Percentiles rank a stretch among this genome's conserved stretches.
These are phyloP conservation scores for Mycalesis mineus DNA, from an alignment of 2,888 invertebrate genomes.

Conservation along the genomic window DNA sequence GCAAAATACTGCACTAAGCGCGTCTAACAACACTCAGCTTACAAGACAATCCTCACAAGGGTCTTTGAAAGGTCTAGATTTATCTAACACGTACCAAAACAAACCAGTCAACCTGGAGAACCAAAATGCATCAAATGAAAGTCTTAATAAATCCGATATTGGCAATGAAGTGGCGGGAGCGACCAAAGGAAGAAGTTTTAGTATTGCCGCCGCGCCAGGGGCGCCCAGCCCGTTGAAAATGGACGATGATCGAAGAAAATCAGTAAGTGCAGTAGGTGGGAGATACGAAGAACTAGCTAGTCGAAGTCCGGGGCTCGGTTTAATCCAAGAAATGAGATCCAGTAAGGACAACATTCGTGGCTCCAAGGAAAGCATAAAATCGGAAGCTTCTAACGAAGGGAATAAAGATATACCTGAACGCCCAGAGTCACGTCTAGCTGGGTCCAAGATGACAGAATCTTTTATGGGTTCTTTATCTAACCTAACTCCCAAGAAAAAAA, in stretches of 20 bases:
- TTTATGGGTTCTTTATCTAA: constrained; percentile 65
- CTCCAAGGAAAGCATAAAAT: constrained; percentile 64
- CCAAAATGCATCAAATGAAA: constrained; percentile 53
- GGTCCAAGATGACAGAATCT: constrained; percentile 72
- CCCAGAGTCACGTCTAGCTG: constrained; percentile 67
- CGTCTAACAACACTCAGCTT: constrained; percentile 42
- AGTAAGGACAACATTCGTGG: constrained; percentile 65
- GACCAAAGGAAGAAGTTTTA: constrained; percentile 74
- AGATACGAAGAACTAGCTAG: constrained; percentile 57
- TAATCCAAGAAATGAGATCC: constrained; percentile 70
- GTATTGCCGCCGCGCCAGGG: constrained; percentile 72
- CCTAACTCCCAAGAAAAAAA: constrained; percentile 52
- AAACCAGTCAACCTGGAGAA: constrained; percentile 72
- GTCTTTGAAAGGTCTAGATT: constrained; percentile 58
- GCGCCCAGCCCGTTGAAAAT: constrained; percentile 63
- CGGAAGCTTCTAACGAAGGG: constrained; percentile 55
- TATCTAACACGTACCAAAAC: constrained; percentile 48
- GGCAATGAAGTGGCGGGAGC: constrained; percentile 60
- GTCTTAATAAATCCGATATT: constrained; percentile 59
- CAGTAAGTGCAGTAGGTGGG: constrained; percentile 69
- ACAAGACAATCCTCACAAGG: constrained; percentile 68
- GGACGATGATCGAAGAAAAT: constrained; percentile 74
- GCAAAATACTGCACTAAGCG: constrained; percentile 43
- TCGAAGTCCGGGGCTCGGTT: constrained; percentile 62
- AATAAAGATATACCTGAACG: constrained; percentile 53